Conservation (phyloP, 2,888 invertebrate genomes). For the Ariolimax columbianus region DNA sequence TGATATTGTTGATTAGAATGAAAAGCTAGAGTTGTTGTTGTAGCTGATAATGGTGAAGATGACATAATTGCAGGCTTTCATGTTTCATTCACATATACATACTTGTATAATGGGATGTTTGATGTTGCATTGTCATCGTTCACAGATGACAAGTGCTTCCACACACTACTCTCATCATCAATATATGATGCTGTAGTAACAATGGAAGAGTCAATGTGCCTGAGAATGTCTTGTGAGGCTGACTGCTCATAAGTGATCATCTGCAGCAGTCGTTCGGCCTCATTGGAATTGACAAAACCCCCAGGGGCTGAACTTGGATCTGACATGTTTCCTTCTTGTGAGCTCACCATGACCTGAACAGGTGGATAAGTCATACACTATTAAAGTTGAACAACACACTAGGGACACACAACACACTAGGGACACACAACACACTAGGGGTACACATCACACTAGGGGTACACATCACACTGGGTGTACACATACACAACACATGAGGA, state of each 20-base stretch:
- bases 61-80: background rate
- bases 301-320: slow-evolving; percentile 63
- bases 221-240: slow-evolving; percentile 69
- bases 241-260: slow-evolving; percentile 68
- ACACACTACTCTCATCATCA: background rate
- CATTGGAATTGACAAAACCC: slow-evolving; percentile 67
- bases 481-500: no score
- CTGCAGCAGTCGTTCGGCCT: slow-evolving; percentile 63
- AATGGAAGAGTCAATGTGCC: slow-evolving; percentile 75
- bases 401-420: no score
- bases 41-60: background rate
- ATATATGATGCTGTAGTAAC: slow-evolving; percentile 66
- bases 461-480: no score
- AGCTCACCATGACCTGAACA: slow-evolving; percentile 80
- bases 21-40: no score
- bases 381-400: no score
- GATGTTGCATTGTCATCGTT: slow-evolving; percentile 59
- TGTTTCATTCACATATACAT: background rate
- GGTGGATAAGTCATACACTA: no score
- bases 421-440: no score
- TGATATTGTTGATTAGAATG: no score
- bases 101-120: background rate
- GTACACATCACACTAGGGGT: no score
- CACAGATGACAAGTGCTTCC: slow-evolving; percentile 50
- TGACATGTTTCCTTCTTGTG: slow-evolving; percentile 60